These are phyloP conservation scores for Liasis olivaceus DNA, from an alignment of 2,797 vertebrate genomes.

Conservation along the genomic window DNA sequence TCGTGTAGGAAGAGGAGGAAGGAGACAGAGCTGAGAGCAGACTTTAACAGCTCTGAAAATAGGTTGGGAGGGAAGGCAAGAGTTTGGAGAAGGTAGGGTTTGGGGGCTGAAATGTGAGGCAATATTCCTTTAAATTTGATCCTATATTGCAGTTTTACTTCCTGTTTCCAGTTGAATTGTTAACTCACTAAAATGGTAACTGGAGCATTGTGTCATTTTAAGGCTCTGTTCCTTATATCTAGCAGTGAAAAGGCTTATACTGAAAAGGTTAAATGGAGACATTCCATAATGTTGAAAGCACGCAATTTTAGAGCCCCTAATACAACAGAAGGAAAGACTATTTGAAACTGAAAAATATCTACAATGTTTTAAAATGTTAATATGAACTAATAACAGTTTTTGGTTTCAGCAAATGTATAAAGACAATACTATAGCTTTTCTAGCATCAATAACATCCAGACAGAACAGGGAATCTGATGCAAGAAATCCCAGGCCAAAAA, in stretches of 20 bases:
- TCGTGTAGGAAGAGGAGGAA: background rate
- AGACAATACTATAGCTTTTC: background rate
- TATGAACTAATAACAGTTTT: background rate
- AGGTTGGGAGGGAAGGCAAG: background rate
- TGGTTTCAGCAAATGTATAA: background rate
- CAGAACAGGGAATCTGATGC: too few species aligned
- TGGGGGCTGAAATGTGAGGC: background rate
- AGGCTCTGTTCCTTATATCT: background rate
- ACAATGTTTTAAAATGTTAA: background rate
- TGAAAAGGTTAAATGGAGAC: background rate
- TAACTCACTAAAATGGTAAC: background rate
- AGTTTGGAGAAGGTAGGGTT: too few species aligned
- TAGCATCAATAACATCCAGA: background rate
- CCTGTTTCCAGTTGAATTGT: background rate
- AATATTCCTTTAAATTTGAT: background rate
- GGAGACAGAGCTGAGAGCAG: background rate
- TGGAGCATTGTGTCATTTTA: background rate
- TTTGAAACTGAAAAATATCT: background rate
- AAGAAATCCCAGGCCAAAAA: background rate
- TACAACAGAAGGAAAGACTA: background rate
- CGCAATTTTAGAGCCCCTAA: background rate
- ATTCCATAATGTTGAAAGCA: background rate
- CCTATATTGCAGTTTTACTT: background rate
- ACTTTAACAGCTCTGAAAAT: background rate
- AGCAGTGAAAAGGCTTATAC: background rate